Evolutionary conservation across 1,140 invertebrate genomes (phyloP), one percentile per base, ranked within the genome.

Genomic region (Manduca sexta): DNA sequence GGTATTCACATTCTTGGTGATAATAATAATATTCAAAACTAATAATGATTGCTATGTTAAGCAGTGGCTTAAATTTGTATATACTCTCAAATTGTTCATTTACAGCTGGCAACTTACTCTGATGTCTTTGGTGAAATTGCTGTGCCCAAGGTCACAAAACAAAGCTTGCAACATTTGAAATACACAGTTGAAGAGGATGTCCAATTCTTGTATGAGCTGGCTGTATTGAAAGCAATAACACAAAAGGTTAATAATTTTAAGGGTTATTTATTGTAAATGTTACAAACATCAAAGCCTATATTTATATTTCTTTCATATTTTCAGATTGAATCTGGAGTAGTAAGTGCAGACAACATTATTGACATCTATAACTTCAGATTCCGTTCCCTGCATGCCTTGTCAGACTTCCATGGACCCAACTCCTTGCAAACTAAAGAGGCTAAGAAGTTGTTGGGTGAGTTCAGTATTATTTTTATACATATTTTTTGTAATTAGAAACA

Each of bases 301-400:
- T 45, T 49, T 48, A 43, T 15, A 14, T 30, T 4, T 13, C 6
- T 29, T 42, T 29, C 1, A 14, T 2, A 30, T 14, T 12, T 12
- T 29, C 51, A 89, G 88, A 64, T 89, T 31, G 65, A 80, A 18
- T 56, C 65, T 35, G 87, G 88, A 42, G 87, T 68, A 0, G 69
- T 90, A 16, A 77, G 73, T 40, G 58, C 81, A 30, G 89, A 92
- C 64, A 86, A 87, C 37, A 78, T 89, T 40, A 83, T 91, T 37
- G 91, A 92, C 74, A 88, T 92, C 57, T 92, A 89, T 67, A 92
- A 91, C 89, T 81, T 93, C 44, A 88, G 90, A 51, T 81, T 92
- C 26, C 84, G 86, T 16, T 88, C 89, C 12, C 74, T 93, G 5
- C 89, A 89, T 59, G 75, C 89, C n/a, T 56, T 93, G 4, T 83